These are phyloP conservation scores for Campylomormyrus numenius DNA, from an alignment of 2,113 vertebrate species.

Conservation along the genomic window DNA sequence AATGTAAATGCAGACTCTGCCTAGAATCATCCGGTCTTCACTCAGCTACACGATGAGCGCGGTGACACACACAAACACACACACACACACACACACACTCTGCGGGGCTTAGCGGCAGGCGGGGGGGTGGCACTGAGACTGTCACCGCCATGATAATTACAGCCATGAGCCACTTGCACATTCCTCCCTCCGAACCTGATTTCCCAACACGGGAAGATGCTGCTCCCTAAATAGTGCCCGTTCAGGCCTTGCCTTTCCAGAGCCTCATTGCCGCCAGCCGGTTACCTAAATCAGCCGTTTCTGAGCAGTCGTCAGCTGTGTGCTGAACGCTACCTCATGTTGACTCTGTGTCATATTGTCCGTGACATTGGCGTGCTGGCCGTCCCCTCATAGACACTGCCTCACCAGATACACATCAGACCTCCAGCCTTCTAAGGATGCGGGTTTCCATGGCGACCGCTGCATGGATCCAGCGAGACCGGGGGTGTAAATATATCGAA, in stretches of 20 bases:
- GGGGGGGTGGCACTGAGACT: neutral
- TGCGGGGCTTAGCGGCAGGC: neutral
- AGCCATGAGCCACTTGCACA: neutral
- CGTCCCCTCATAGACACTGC: neutral
- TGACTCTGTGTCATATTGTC: neutral
- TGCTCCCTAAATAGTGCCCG: neutral
- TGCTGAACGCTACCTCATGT: neutral
- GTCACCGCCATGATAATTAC: neutral
- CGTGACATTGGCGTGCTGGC: neutral
- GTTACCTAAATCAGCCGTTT: neutral
- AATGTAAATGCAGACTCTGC: neutral
- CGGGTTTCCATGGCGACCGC: constrained; percentile 53
- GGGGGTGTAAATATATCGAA: constrained; percentile 11
- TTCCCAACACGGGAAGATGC: neutral
- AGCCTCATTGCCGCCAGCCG: neutral
- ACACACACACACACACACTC: neutral
- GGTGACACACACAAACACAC: neutral
- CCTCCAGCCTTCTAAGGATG: constrained; percentile 17
- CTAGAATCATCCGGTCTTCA: neutral
- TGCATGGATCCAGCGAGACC: constrained; percentile 37
- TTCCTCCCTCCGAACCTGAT: neutral
- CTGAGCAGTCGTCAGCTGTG: neutral
- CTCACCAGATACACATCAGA: constrained; percentile 6
- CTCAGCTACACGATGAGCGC: neutral
- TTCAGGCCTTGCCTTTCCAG: neutral